Evolutionary conservation across 2,797 vertebrate genomes (phyloP).

Genomic region (Sitta carolinensis): DNA sequence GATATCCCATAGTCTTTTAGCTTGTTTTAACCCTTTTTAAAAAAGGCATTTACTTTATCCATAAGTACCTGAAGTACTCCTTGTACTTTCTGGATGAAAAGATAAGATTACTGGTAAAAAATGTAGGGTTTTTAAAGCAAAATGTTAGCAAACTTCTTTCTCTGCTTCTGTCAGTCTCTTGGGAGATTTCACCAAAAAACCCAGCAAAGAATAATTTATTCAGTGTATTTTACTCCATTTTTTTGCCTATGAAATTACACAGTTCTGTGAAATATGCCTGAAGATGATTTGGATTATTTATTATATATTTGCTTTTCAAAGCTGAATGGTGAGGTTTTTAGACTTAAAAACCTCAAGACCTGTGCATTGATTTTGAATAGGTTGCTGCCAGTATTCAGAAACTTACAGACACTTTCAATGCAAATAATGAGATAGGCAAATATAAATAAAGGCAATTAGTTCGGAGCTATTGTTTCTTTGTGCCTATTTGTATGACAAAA

Average conservation of each 20-base stretch:
- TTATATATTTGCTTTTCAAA: background rate
- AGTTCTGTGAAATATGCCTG: background rate
- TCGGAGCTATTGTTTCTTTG: background rate
- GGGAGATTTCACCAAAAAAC: background rate
- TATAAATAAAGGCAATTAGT: background rate
- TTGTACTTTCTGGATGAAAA: background rate
- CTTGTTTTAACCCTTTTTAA: background rate
- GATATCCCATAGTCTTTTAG: background rate
- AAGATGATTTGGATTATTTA: background rate
- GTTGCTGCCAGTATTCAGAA: background rate
- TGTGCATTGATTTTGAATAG: background rate
- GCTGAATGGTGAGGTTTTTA: background rate
- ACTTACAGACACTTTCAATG: background rate
- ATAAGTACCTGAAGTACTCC: background rate
- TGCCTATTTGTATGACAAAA: background rate
- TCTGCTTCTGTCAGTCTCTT: background rate
- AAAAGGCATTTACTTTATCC: background rate
- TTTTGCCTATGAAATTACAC: background rate
- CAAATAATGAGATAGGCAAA: background rate
- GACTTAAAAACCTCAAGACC: background rate
- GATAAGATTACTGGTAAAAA: background rate
- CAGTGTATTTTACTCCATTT: background rate
- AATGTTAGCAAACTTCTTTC: background rate
- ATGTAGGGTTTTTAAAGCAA: rapidly evolving
- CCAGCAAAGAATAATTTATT: background rate